Evolutionary conservation across 2,888 invertebrate genomes (phyloP).

Genomic region (Epiperipatus broadwayi): DNA sequence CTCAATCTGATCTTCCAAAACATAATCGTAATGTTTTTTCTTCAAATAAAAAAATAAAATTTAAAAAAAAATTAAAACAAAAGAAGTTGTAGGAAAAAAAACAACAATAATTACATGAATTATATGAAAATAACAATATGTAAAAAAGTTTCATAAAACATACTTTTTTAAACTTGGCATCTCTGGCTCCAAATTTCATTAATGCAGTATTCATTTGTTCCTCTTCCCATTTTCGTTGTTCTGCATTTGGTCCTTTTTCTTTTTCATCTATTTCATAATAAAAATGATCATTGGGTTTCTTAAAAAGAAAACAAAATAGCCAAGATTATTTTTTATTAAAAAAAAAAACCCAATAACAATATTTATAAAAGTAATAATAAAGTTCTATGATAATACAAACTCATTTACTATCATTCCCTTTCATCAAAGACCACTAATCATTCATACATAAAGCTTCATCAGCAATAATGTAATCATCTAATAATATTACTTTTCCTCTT

Average conservation of each 20-base stretch:
- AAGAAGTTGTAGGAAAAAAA: conserved; percentile 5
- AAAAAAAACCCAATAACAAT: too few species aligned
- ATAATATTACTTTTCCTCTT: too few species aligned
- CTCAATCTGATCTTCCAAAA: conserved; percentile 90
- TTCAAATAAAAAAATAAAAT: conserved; percentile 18
- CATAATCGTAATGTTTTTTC: conserved; percentile 59
- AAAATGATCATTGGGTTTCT: conserved; percentile 10
- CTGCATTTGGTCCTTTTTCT: conserved; percentile 42
- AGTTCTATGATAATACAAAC: too few species aligned
- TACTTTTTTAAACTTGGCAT: conserved; percentile 39
- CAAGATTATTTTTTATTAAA: too few species aligned
- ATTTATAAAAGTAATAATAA: conserved; percentile 1
- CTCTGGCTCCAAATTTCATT: conserved; percentile 79
- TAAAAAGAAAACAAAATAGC: conserved; percentile 13
- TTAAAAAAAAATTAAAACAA: conserved; percentile 8
- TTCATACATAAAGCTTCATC: too few species aligned
- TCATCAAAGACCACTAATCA: too few species aligned
- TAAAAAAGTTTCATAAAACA: not conserved
- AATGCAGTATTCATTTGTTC: conserved; percentile 84
- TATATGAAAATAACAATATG: too few species aligned
- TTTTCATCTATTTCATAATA: conserved; percentile 68
- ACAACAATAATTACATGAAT: conserved; percentile 14
- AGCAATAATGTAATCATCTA: too few species aligned
- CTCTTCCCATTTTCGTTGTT: conserved; percentile 81
- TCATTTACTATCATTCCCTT: too few species aligned